Evolutionary conservation across 2,113 vertebrate genomes (phyloP).

Genomic region (Python bivittatus): DNA sequence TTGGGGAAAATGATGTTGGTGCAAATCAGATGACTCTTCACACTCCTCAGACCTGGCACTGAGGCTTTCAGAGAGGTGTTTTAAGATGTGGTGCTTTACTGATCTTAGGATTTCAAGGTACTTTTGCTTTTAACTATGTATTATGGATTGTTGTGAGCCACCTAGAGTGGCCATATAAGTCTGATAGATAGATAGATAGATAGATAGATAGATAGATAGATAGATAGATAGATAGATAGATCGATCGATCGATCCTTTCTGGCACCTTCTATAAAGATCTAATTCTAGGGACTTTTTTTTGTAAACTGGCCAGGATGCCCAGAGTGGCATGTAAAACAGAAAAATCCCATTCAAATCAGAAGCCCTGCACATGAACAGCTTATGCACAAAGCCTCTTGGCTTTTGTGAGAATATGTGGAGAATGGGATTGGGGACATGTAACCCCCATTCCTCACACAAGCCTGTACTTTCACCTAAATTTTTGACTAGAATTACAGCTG

Average conservation of each 20-base stretch:
- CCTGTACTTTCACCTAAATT: neutral
- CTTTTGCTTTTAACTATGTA: neutral
- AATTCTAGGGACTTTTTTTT: neutral
- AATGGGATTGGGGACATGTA: neutral
- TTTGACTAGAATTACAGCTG: neutral
- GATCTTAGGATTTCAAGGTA: neutral
- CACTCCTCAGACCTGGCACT: neutral
- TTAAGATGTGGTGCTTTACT: neutral
- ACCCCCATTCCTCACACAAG: neutral
- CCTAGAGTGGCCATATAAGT: neutral
- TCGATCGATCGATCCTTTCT: no score
- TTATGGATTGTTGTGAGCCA: neutral
- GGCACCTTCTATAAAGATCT: neutral
- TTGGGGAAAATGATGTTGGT: neutral
- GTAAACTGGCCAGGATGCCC: neutral
- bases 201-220: no score
- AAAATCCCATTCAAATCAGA: neutral
- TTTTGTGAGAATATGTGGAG: neutral
- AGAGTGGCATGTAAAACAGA: neutral
- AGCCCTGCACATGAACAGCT: neutral
- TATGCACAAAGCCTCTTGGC: neutral
- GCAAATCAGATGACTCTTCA: neutral
- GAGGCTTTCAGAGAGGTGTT: neutral
- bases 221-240: no score
- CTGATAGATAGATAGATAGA: neutral